phyloP scores from a whole-genome alignment of 2,888 invertebrate species.

The Trichacis sp. region DNA sequence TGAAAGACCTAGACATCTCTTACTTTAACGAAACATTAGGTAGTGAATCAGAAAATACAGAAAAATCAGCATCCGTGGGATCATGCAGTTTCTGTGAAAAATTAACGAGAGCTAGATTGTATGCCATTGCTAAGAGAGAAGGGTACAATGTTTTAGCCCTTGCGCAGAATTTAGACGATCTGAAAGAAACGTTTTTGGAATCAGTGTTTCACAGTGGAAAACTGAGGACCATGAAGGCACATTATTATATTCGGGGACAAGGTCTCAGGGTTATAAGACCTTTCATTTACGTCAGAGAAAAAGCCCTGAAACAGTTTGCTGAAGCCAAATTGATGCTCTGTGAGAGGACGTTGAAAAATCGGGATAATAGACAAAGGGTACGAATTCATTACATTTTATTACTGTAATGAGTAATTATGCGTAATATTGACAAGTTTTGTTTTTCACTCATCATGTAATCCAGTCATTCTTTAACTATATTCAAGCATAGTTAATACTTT shows the following conservation, averaged over 20 bases:
- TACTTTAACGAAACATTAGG: slow-evolving; percentile 74
- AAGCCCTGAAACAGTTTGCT: slow-evolving; percentile 79
- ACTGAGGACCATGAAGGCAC: slow-evolving; percentile 82
- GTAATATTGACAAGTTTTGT: too few species aligned
- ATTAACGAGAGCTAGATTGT: slow-evolving; percentile 80
- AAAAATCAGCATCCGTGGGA: slow-evolving; percentile 36
- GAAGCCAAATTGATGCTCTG: slow-evolving; percentile 80
- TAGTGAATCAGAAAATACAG: slow-evolving; percentile 64
- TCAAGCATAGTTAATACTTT: too few species aligned
- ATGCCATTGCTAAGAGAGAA: slow-evolving; percentile 80
- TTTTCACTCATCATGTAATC: too few species aligned
- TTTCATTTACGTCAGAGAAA: slow-evolving; percentile 87
- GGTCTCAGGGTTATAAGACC: slow-evolving; percentile 87
- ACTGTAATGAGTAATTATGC: too few species aligned
- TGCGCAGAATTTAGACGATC: slow-evolving; percentile 87
- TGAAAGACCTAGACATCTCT: slow-evolving; percentile 72
- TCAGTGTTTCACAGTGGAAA: slow-evolving; percentile 86
- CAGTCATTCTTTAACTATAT: too few species aligned
- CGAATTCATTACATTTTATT: slow-evolving; percentile 23
- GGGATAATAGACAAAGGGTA: slow-evolving; percentile 72
- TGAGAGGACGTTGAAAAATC: slow-evolving; percentile 70
- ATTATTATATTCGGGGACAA: slow-evolving; percentile 84
- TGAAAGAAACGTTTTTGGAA: slow-evolving; percentile 85
- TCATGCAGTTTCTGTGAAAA: slow-evolving; percentile 80
- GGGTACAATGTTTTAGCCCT: slow-evolving; percentile 90